These are phyloP conservation scores for Octodon degus DNA, from an alignment of 2,113 vertebrate genomes.

Conservation along the genomic window DNA sequence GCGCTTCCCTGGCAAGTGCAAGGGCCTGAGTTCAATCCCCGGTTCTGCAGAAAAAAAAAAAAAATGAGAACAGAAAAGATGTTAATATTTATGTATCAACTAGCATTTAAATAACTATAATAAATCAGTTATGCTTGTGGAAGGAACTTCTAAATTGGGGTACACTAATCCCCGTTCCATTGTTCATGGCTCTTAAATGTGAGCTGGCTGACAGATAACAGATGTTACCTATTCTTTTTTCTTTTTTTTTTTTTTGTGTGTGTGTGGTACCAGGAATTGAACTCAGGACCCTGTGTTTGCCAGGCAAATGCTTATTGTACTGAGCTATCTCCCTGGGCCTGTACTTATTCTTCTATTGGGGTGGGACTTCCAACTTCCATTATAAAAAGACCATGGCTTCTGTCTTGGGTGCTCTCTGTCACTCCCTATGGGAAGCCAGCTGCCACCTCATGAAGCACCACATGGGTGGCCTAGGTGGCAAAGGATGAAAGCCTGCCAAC, in stretches of 20 bases:
- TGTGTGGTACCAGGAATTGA: no score
- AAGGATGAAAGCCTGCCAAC: not conserved
- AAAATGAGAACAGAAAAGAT: conserved; percentile 45
- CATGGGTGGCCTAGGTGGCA: not conserved
- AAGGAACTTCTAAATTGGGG: not conserved
- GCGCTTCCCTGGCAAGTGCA: no score
- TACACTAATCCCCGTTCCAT: not conserved
- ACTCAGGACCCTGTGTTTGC: no score
- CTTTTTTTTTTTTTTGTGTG: rapidly evolving
- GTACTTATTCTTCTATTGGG: not conserved
- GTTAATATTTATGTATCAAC: not conserved
- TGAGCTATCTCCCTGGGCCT: no score
- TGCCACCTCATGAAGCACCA: not conserved
- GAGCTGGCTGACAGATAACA: not conserved
- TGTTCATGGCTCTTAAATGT: not conserved
- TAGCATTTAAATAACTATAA: conserved; percentile 1
- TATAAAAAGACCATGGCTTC: conserved; percentile 20
- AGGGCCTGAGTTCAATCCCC: no score
- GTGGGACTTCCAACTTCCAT: not conserved
- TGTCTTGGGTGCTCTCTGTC: not conserved
- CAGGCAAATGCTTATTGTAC: no score
- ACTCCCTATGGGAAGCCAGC: not conserved
- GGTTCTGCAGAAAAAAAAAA: not conserved
- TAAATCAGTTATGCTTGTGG: not conserved
- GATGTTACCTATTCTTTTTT: not conserved